Evolutionary conservation across 1,140 invertebrate genomes (phyloP), one percentile per base, ranked within the genome.

Genomic region (Subanguina moxae): DNA sequence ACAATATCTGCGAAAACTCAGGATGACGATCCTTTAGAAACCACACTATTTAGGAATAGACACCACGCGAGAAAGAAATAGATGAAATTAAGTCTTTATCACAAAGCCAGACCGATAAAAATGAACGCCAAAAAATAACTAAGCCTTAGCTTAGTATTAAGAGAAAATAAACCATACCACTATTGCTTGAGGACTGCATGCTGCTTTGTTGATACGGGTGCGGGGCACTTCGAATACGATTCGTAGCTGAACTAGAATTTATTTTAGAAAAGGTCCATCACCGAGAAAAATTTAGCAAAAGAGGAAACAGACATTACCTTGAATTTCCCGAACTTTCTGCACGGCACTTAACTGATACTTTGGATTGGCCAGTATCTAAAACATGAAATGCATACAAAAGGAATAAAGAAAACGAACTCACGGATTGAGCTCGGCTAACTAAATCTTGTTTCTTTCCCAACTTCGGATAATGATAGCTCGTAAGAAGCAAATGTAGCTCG

Each of bases 391-490:
- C n/a, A 25, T 52, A 52, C n/a, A 52, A 52, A 21, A 3, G n/a
- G 3, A 52, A 15, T 15, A 52, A 21, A 21, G 15, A 52, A 7
- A 52, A 52, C 11, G 32, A 25, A 52, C 48, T 52, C 48, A 52
- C 48, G 68, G 90, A 73, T 45, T 84, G 80, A 72, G 90, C 90
- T 82, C 91, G 86, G 68, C 86, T 85, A 85, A 92, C 89, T 62
- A 93, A 85, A 85, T 93, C 91, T 72, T 88, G 88, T 86, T 93
- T 93, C 82, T 91, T 87, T 72, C 91, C 91, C 77, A 87, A 88
- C 84, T 90, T 91, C 84, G 90, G 91, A 82, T 88, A 87, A 75
- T 90, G 90, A 82, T 90, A 91, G 84, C 89, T 89, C 82, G 88
- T 89, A 78, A 92, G 87, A 83, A 93, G 84, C 84, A 90, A 82